Conservation (phyloP, 1,140 invertebrate genomes). For the Drosophila asahinai region DNA sequence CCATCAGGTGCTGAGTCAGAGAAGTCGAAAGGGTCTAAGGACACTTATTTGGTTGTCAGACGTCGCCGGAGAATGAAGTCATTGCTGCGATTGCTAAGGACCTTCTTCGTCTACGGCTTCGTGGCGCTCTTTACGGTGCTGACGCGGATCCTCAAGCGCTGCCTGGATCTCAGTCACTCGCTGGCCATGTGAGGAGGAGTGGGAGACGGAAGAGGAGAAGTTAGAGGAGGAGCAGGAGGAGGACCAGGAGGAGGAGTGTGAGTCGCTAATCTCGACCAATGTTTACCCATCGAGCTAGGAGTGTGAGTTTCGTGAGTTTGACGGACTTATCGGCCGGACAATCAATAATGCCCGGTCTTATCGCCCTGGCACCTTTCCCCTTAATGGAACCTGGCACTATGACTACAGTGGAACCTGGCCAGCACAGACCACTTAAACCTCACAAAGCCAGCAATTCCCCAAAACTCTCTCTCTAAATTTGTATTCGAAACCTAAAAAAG, state of each 20-base stretch:
- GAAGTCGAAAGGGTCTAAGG: not conserved
- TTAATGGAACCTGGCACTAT: not conserved
- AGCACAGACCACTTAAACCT: not conserved
- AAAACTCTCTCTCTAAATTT: too few species aligned
- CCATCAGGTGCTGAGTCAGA: not conserved
- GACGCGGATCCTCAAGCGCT: constrained; percentile 35
- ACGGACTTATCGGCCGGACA: constrained; percentile 42
- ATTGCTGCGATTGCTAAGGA: constrained; percentile 47
- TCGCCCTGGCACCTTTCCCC: constrained; percentile 33
- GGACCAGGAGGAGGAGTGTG: not conserved
- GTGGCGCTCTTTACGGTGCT: constrained; percentile 46
- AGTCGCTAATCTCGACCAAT: constrained; percentile 15
- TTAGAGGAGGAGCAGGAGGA: not conserved
- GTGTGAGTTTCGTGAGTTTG: constrained; percentile 20
- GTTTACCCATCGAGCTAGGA: constrained; percentile 6
- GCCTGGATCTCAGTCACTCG: constrained; percentile 53
- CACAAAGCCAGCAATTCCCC: too few species aligned
- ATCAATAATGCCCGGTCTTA: constrained; percentile 57
- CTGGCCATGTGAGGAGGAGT: constrained; percentile 26
- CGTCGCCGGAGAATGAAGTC: constrained; percentile 40
- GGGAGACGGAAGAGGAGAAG: not conserved
- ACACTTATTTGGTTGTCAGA: constrained; percentile 18
- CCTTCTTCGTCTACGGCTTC: constrained; percentile 51
- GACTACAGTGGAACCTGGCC: constrained; percentile 6
- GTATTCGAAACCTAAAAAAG: too few species aligned